phyloP scores from a whole-genome alignment of 2,113 vertebrate species.

The Aramus guarauna region DNA sequence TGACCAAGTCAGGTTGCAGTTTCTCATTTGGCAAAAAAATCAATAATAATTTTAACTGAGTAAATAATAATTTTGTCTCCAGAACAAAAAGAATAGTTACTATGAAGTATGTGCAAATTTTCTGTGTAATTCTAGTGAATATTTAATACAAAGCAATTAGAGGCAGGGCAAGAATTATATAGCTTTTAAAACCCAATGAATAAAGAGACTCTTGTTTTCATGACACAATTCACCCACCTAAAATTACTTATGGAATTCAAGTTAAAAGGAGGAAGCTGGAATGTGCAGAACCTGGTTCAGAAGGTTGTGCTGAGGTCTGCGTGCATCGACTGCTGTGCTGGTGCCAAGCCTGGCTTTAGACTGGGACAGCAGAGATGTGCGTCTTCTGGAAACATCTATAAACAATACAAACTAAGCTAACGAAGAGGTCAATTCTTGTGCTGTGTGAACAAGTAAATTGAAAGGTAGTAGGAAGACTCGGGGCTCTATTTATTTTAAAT shows the following conservation, averaged over 20 bases:
- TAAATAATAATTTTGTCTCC: neutral
- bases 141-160: constrained; percentile 17
- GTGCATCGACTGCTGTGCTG: fast-evolving
- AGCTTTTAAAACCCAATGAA: neutral
- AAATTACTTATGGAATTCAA: neutral
- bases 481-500: neutral
- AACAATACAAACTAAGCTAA: neutral
- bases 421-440: neutral
- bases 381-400: neutral
- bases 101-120: neutral
- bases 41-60: neutral
- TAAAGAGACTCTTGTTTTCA: neutral
- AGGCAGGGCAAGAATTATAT: neutral
- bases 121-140: neutral
- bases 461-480: neutral
- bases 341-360: neutral
- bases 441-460: neutral
- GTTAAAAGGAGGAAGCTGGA: neutral
- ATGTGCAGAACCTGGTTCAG: neutral
- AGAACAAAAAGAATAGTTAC: neutral
- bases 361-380: neutral
- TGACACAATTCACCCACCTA: neutral
- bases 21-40: neutral
- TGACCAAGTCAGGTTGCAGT: neutral
- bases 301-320: neutral